These are phyloP conservation scores for Drosophila rubida DNA, from an alignment of 2,888 invertebrate species.

Conservation along the genomic window DNA sequence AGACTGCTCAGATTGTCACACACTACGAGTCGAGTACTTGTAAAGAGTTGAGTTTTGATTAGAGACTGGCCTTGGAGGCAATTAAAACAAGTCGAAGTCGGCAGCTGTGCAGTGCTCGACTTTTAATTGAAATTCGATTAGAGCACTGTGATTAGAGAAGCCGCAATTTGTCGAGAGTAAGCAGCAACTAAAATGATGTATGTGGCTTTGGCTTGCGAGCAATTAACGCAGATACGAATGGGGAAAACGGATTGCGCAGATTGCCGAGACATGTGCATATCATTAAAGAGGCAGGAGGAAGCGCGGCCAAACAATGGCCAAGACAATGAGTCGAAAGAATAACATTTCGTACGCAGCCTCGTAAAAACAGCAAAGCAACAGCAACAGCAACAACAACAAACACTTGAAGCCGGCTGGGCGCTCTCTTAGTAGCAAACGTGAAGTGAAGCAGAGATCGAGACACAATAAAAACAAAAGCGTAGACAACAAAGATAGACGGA, in stretches of 20 bases:
- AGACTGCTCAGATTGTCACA: too few species aligned
- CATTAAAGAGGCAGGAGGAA: constrained; percentile 38
- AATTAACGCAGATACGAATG: background rate
- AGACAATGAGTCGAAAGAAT: constrained; percentile 4
- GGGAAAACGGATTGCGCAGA: constrained; percentile 30
- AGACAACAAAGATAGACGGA: constrained; percentile 14
- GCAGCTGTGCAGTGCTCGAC: background rate
- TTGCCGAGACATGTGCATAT: constrained; percentile 55
- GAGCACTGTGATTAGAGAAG: too few species aligned
- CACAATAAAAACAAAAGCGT: background rate
- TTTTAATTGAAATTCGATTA: background rate
- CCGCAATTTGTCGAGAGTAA: too few species aligned
- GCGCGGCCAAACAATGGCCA: constrained; percentile 5
- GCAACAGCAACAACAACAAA: constrained; percentile 48
- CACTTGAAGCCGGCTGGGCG: constrained; percentile 59
- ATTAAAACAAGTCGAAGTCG: constrained; percentile 7
- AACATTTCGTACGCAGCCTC: constrained; percentile 49
- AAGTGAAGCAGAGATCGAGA: constrained; percentile 35
- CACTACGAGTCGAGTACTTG: too few species aligned
- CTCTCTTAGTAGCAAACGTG: constrained; percentile 27
- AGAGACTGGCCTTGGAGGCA: background rate
- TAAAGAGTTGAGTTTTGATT: background rate
- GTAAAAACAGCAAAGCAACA: too few species aligned
- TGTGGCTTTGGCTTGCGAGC: too few species aligned
- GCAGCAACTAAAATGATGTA: too few species aligned